These are phyloP conservation scores for Nebria ingens DNA, from an alignment of 1,140 invertebrate genomes.

Conservation along the genomic window DNA sequence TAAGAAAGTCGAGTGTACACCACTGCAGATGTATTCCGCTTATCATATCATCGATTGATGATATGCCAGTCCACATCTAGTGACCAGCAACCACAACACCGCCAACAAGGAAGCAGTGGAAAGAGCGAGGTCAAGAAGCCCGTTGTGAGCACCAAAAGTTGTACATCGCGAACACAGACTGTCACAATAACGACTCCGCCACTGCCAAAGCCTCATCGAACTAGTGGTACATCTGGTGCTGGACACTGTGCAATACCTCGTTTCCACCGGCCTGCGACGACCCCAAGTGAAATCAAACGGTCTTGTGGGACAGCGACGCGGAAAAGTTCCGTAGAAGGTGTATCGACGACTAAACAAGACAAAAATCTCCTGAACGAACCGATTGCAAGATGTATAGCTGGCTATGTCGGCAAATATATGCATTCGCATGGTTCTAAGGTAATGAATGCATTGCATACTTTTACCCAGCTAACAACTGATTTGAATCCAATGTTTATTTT, in stretches of 20 bases:
- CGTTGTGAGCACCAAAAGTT: background rate
- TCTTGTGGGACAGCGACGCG: background rate
- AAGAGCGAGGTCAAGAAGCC: too few species aligned
- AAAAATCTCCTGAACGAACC: constrained; percentile 25
- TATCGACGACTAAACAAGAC: too few species aligned
- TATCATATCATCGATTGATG: too few species aligned
- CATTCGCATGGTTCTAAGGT: background rate
- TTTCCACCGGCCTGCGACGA: too few species aligned
- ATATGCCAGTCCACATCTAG: background rate
- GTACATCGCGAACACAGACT: background rate
- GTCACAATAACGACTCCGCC: background rate
- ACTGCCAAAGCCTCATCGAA: background rate
- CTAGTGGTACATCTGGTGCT: background rate
- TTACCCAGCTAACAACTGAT: too few species aligned
- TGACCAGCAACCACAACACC: background rate
- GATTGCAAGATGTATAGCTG: constrained; percentile 30
- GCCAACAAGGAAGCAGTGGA: too few species aligned
- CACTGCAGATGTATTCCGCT: too few species aligned
- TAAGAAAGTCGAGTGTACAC: too few species aligned
- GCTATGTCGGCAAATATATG: constrained; percentile 27
- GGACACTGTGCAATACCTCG: background rate
- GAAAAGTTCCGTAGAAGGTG: too few species aligned
- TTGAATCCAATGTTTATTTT: background rate
- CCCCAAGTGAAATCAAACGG: constrained; percentile 5
- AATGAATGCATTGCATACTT: background rate